Conservation (phyloP, 2,797 vertebrate species). For the Phalanger gymnotis region DNA sequence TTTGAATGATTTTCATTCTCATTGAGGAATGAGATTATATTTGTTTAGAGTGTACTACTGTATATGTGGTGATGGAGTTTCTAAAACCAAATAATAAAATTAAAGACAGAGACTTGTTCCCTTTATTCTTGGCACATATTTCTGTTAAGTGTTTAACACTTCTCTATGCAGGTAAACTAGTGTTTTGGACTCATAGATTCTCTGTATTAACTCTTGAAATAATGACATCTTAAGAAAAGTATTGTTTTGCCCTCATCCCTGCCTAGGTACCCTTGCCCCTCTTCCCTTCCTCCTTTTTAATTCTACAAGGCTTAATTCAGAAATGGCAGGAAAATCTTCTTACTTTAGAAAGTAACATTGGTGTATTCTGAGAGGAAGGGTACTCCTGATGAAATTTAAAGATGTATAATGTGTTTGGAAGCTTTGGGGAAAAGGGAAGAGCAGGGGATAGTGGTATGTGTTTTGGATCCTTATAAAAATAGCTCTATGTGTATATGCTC, state of each 20-base stretch:
- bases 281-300: not conserved
- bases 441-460: not conserved
- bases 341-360: constrained; percentile 6
- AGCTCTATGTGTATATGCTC: not conserved
- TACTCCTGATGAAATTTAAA: constrained; percentile 28
- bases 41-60: not conserved
- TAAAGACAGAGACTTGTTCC: not conserved
- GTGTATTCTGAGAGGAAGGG: constrained; percentile 25
- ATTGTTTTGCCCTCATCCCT: not conserved
- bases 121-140: constrained; percentile 59
- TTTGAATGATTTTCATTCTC: not conserved
- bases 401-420: not conserved
- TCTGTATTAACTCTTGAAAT: constrained; percentile 45
- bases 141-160: not conserved
- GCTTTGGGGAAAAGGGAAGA: constrained; percentile 11
- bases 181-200: constrained; percentile 29
- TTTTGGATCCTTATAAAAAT: constrained; percentile 58
- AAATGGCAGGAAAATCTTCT: not conserved
- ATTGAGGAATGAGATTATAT: not conserved
- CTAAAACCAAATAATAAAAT: constrained; percentile 42
- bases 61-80: constrained; percentile 47
- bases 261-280: not conserved
- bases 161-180: constrained; percentile 20
- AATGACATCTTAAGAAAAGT: not conserved
- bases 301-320: not conserved